Base-by-base conservation (phyloP, 2,888 invertebrate genomes). In the Yponomeuta malinellus region DNA sequence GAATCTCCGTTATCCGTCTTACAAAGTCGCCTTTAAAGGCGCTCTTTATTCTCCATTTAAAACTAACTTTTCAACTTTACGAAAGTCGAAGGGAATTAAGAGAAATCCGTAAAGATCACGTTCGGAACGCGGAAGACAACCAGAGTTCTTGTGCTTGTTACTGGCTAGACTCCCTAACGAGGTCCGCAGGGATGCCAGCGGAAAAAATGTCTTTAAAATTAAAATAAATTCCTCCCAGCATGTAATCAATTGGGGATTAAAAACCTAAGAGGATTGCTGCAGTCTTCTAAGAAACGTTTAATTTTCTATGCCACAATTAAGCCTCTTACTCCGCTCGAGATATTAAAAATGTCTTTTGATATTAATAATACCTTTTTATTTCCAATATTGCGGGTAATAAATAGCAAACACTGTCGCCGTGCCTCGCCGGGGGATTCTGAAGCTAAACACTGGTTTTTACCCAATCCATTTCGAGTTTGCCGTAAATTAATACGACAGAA, bases 171-270 rank as follows among this genome's bases (percentile, higher is more conserved):
- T 72, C 73, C 72, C 76, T 89, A 89, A 89, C 87, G 85, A 88
- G 85, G 79, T 85, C 88, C 87, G 48, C 72, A 75, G 81, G 81
- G 71, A 70, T 72, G 43, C 52, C 69, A 48, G 64, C 48, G 65
- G 48, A 23, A 64, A 71, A 48, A 68, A 83, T 81, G 77, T 79
- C 79, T 84, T 84, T 79, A 83, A 87, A 86, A 83, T 88, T 83
- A 84, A 86, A 83, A 84, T 82, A 81, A 82, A 83, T 83, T 79
- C 77, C 75, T 78, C 76, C 77, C 70, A 75, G 79, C 75, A 73
- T 72, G 70, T 82, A 81, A 86, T 85, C 85, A 86, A 86, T 85
- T 84, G 78, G 71, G 83, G 86, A 88, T 88, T 87, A 86, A 76
- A 59, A 80, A 76, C 73, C 65, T 74, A 73, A 75, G 76, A 73